phyloP scores from a whole-genome alignment of 2,113 vertebrate genomes.

The pig (Sus scrofa) region T2T-Sscrofa CM000830.6:102419001-102419500 shows the following conservation, averaged over 20 bases:
- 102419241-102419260: neutral
- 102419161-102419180: neutral
- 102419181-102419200: neutral
- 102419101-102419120: neutral
- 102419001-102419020: neutral
- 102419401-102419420: neutral
- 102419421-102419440: neutral
- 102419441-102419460: neutral
- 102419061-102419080: neutral
- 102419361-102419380: neutral
- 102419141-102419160: neutral
- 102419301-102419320: neutral
- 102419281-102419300: neutral
- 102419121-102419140: conserved; percentile 20
- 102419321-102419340: neutral
- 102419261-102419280: neutral
- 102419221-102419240: neutral
- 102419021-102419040: conserved; percentile 48
- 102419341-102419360: neutral
- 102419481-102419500: neutral
- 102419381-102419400: neutral
- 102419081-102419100: neutral
- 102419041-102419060: neutral
- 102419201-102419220: neutral
- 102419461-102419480: neutral